These are phyloP conservation scores for Lysandra coridon DNA, from an alignment of 2,888 invertebrate species.

Conservation along the genomic window DNA sequence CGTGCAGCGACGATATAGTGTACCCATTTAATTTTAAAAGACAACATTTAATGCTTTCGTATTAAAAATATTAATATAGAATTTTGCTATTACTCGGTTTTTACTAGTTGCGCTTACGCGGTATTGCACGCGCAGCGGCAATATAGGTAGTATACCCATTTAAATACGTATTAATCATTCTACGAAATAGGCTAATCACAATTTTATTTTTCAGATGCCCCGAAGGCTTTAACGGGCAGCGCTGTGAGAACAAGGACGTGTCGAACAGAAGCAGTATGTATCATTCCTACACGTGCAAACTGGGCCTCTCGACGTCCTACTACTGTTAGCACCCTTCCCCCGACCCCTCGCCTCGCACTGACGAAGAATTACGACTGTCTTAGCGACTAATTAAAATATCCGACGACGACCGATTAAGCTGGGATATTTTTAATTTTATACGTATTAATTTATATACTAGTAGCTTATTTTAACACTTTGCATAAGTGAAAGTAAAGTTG, in stretches of 20 bases:
- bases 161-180: not conserved
- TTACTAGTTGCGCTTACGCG: no score
- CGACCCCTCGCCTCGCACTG: conserved; percentile 69
- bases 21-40: no score
- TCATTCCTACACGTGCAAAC: conserved; percentile 88
- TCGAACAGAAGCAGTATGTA: conserved; percentile 88
- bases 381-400: conserved; percentile 19
- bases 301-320: conserved; percentile 88
- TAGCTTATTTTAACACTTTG: not conserved
- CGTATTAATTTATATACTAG: not conserved
- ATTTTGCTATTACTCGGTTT: no score
- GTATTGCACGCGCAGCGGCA: no score
- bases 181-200: not conserved
- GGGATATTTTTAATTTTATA: conserved; percentile 7
- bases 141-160: no score
- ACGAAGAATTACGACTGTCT: conserved; percentile 45
- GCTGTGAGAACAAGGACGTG: conserved; percentile 90
- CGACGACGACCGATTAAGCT: conserved; percentile 6
- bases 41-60: no score
- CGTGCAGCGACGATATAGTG: no score
- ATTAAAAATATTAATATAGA: conserved; percentile 1
- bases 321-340: conserved; percentile 82
- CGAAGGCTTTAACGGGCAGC: conserved; percentile 88
- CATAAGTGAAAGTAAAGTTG: not conserved
- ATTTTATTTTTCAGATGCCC: conserved; percentile 82